Evolutionary conservation across 2,113 vertebrate species (phyloP).

Genomic region (Heliornis fulica): DNA sequence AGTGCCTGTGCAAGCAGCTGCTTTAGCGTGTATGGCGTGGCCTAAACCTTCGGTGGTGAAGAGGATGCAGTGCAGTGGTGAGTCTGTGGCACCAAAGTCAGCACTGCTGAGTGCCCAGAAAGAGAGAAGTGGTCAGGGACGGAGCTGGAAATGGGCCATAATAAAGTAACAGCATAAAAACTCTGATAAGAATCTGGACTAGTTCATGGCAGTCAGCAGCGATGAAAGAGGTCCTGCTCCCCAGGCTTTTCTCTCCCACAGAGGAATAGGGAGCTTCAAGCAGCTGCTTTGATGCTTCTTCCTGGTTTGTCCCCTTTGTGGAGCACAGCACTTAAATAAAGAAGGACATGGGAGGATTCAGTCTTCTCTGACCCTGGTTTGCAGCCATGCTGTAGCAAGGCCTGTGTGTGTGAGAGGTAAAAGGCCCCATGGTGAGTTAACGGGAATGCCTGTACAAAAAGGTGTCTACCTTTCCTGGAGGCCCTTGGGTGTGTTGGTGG

Average conservation of each 20-base stretch:
- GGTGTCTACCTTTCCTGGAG: background rate
- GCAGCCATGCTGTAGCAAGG: fast-evolving
- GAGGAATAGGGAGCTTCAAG: background rate
- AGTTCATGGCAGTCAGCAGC: background rate
- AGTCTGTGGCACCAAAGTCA: background rate
- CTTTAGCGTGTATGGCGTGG: fast-evolving
- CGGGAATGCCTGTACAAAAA: background rate
- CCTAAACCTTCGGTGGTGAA: fast-evolving
- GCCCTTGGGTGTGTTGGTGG: background rate
- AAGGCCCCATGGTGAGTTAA: background rate
- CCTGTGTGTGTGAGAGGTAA: background rate
- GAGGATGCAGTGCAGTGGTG: background rate
- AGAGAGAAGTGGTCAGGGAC: background rate
- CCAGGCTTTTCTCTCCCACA: fast-evolving
- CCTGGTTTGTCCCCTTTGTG: background rate
- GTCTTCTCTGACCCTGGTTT: background rate
- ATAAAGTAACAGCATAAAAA: background rate
- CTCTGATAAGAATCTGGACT: background rate
- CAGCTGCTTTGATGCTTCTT: background rate
- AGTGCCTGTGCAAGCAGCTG: background rate
- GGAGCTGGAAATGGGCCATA: background rate
- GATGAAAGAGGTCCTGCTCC: fast-evolving
- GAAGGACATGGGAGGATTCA: background rate
- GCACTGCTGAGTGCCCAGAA: background rate
- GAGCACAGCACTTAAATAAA: too few species aligned